These are phyloP conservation scores for Microctenopoma lineatum DNA, from an alignment of 2,797 vertebrate genomes.

Conservation along the genomic window DNA sequence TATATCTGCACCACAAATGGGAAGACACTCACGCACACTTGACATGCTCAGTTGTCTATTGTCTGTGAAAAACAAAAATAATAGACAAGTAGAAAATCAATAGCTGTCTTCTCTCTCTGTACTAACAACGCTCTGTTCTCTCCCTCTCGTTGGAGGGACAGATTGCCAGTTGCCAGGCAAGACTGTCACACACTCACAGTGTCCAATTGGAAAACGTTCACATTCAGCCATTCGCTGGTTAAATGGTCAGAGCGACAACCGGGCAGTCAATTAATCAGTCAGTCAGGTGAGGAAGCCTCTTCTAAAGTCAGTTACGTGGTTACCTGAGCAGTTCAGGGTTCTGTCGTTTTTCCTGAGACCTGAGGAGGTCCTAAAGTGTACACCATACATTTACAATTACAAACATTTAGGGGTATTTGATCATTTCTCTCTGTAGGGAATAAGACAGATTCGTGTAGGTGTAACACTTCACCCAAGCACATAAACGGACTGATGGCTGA, in stretches of 20 bases:
- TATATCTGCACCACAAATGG: slow-evolving; percentile 29
- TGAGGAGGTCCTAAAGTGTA: too few relatives aligned
- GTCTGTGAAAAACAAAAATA: slow-evolving; percentile 76
- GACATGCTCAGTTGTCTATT: slow-evolving; percentile 49
- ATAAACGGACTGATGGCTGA: too few relatives aligned
- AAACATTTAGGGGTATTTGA: too few relatives aligned
- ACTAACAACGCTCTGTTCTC: slow-evolving; percentile 71
- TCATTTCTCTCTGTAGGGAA: too few relatives aligned
- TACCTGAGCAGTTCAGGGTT: background rate
- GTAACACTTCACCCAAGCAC: too few relatives aligned
- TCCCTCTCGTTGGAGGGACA: slow-evolving; percentile 48
- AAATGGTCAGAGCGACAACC: slow-evolving; percentile 43
- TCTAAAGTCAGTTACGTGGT: slow-evolving; percentile 32
- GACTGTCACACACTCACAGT: slow-evolving; percentile 61
- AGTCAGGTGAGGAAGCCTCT: slow-evolving; percentile 21
- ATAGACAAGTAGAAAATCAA: slow-evolving; percentile 79
- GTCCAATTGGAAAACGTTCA: slow-evolving; percentile 44
- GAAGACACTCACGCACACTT: slow-evolving; percentile 11
- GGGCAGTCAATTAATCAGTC: slow-evolving; percentile 54
- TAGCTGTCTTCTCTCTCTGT: slow-evolving; percentile 70
- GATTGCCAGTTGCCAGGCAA: slow-evolving; percentile 66
- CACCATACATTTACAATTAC: too few relatives aligned
- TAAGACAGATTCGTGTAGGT: too few relatives aligned
- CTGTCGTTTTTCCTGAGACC: too few relatives aligned
- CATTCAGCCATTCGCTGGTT: slow-evolving; percentile 52